Evolutionary conservation across 2,888 invertebrate species (phyloP).

Genomic region (Cremastinae sp.): DNA sequence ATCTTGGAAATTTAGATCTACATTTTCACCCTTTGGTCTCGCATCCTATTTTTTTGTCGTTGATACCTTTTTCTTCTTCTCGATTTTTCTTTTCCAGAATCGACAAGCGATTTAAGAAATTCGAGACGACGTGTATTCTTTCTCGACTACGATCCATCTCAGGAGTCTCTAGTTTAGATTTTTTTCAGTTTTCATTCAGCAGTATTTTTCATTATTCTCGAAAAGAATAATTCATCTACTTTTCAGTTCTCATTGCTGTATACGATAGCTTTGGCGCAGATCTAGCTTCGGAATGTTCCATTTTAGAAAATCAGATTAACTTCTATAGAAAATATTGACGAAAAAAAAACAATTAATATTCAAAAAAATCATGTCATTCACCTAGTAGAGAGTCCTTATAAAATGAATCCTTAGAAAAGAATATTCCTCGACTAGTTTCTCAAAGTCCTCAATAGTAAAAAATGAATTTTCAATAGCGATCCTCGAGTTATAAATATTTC

Average conservation of each 20-base stretch:
- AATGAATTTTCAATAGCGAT: no score
- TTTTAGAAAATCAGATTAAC: neutral
- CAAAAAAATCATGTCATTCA: no score
- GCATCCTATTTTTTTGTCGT: slow-evolving; percentile 23
- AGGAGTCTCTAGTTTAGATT: slow-evolving; percentile 66
- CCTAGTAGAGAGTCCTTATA: no score
- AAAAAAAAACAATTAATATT: neutral
- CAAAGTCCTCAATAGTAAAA: neutral
- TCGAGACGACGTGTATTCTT: slow-evolving; percentile 58
- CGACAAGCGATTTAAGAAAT: slow-evolving; percentile 49
- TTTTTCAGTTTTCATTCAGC: slow-evolving; percentile 1
- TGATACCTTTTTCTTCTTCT: slow-evolving; percentile 47
- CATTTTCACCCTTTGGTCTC: neutral
- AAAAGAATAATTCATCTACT: neutral
- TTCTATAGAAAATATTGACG: neutral
- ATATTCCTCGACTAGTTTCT: no score
- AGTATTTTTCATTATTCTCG: neutral
- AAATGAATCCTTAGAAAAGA: no score
- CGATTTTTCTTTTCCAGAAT: slow-evolving; percentile 61
- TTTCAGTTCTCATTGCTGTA: neutral
- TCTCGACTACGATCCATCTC: slow-evolving; percentile 63
- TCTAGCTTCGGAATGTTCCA: neutral
- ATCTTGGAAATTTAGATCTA: neutral
- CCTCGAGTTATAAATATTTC: neutral
- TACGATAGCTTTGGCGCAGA: neutral